Evolutionary conservation across 1,140 invertebrate species (phyloP), one percentile per base, ranked within the genome.

Genomic region (Drosophila bocki): DNA sequence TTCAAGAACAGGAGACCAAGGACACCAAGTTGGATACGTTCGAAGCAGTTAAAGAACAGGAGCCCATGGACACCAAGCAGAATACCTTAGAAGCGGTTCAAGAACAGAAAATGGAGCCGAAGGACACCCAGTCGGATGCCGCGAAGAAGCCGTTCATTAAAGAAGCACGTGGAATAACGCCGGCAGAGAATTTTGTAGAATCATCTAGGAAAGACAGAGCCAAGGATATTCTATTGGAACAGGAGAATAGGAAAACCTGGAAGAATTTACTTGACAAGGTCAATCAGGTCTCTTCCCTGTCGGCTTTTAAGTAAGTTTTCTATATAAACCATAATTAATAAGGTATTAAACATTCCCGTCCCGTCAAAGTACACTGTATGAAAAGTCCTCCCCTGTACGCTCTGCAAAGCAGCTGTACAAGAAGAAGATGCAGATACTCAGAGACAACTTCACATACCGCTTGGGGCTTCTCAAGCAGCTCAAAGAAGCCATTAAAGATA

Each of bases 401-500:
- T 5, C 26, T 0, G 56, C 63, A 6, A 78, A 78, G 32, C n/a
- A 47, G 9, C 22, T 45, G 12, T 78, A 78, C 53, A 62, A 70
- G 9, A 37, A 33, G 19, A 59, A 78, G 9, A 1, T 50, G 7
- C 5, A 7, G 1, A n/a, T 70, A 7, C 63, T 78, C 3, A 45
- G 11, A 11, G 57, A 70, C 2, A 78, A 51, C 39, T 70, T 29
- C 15, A 8, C 22, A 1, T 78, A 58, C 33, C 64, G 75, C 7
- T 11, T 70, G 17, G 17, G 22, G 4, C 51, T 78, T 15, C 26
- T 78, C 4, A 70, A 45, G 22, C 56, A 78, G 50, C 53, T 78
- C 9, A 78, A 78, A 29, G 39, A 45, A 12, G 51, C 69, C 39
- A 56, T 78, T 3, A 78, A 41, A 26, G 17, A 39, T 5, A 78